phyloP scores from a whole-genome alignment of 2,797 vertebrate species.

The Megaceryle alcyon region DNA sequence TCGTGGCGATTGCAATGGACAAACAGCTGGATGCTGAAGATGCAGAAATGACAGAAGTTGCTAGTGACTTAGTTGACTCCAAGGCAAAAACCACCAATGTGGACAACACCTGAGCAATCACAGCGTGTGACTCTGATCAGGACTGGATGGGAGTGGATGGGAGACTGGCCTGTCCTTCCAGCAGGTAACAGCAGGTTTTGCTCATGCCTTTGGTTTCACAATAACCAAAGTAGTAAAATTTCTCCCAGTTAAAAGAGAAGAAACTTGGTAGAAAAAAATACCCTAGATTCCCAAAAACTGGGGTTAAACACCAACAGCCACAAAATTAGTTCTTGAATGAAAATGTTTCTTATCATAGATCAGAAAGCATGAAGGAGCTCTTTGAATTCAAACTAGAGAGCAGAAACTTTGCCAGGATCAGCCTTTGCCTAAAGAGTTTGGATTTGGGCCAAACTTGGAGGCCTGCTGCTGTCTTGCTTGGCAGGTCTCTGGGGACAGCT shows the following conservation, averaged over 20 bases:
- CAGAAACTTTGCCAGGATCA: conserved; percentile 36
- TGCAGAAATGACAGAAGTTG: neutral
- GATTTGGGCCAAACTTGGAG: neutral
- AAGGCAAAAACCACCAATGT: neutral
- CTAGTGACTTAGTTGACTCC: neutral
- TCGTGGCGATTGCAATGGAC: rapidly evolving
- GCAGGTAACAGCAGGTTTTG: neutral
- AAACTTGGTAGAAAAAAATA: neutral
- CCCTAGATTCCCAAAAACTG: neutral
- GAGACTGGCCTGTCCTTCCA: neutral
- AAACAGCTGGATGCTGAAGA: neutral
- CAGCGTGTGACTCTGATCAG: neutral
- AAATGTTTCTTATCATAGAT: neutral
- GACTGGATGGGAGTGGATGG: neutral
- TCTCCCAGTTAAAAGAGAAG: neutral
- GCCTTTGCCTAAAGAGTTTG: conserved; percentile 10
- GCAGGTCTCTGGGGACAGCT: neutral
- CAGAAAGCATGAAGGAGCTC: conserved; percentile 14
- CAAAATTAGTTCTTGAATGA: neutral
- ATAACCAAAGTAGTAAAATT: neutral
- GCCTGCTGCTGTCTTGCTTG: neutral
- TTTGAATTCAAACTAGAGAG: conserved; percentile 9
- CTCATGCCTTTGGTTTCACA: neutral
- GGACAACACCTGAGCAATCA: rapidly evolving
- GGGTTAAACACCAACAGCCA: neutral